Conservation (phyloP, 2,113 vertebrate genomes). For the Chaetura pelagica region DNA sequence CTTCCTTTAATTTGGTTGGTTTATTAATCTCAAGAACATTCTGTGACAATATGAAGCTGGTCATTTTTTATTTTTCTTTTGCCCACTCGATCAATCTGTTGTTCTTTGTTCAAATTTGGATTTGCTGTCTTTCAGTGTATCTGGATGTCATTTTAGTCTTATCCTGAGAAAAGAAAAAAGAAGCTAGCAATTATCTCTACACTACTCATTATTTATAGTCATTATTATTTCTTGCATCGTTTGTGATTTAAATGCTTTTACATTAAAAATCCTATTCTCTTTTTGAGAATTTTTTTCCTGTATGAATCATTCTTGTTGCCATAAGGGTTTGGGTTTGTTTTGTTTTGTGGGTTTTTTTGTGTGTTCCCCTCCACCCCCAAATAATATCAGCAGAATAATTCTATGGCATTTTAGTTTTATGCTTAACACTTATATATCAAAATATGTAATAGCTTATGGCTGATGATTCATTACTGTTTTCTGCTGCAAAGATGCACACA, state of each 20-base stretch:
- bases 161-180: background rate
- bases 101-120: background rate
- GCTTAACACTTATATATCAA: conserved; percentile 47
- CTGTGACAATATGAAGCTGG: background rate
- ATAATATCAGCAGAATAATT: conserved; percentile 13
- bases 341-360: background rate
- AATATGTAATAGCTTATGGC: conserved; percentile 50
- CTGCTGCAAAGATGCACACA: conserved; percentile 14
- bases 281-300: background rate
- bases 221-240: background rate
- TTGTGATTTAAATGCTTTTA: conserved; percentile 16
- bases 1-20: background rate
- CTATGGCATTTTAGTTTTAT: conserved; percentile 53
- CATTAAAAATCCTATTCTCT: background rate
- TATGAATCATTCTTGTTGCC: background rate
- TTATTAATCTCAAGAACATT: background rate
- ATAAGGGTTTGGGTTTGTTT: background rate
- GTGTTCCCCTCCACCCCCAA: background rate
- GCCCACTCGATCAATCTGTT: background rate
- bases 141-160: background rate
- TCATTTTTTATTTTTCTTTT: conserved; percentile 6
- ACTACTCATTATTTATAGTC: conserved; percentile 2
- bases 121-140: background rate
- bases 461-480: conserved; percentile 71
- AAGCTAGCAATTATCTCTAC: background rate